Percentiles rank a stretch among this genome's conserved stretches.
phyloP scores from a whole-genome alignment of 1,140 invertebrate genomes.

The Bombus superbus region DNA sequence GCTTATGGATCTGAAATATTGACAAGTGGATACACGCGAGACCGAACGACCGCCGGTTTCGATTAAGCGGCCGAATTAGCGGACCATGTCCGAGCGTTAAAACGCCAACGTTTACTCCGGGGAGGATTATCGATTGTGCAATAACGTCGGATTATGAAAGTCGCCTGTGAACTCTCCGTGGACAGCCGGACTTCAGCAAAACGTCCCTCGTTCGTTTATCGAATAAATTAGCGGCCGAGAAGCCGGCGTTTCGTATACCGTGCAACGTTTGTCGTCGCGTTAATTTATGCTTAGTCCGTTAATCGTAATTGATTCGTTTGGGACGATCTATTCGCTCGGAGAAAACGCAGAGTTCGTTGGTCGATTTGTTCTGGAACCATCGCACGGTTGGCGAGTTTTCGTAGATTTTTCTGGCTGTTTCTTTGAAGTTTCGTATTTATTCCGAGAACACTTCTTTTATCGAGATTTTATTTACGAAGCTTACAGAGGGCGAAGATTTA shows the following conservation, averaged over 20 bases:
- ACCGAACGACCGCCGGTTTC: not conserved
- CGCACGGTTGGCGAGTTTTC: not conserved
- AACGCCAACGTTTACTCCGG: conserved; percentile 26
- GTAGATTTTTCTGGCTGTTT: too few species aligned
- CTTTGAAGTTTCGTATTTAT: too few species aligned
- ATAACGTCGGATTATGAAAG: conserved; percentile 38
- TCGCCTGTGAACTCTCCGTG: conserved; percentile 4
- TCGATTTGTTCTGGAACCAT: not conserved
- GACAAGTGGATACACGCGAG: conserved; percentile 17
- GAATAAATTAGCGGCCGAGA: conserved; percentile 8
- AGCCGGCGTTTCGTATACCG: conserved; percentile 2
- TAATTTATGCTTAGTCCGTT: not conserved
- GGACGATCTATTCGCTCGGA: not conserved
- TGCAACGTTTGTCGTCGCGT: not conserved
- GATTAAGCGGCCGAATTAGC: conserved; percentile 52
- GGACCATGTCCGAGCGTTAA: conserved; percentile 43
- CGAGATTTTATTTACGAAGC: too few species aligned
- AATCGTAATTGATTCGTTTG: not conserved
- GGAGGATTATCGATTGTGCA: conserved; percentile 56
- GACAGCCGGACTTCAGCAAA: not conserved
- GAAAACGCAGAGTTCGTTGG: not conserved
- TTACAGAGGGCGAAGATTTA: too few species aligned
- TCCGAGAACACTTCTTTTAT: too few species aligned
- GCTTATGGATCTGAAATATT: conserved; percentile 49
- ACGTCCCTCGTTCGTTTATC: not conserved